Evolutionary conservation across 2,888 invertebrate species (phyloP).

Genomic region (Vesta saturnalis): DNA sequence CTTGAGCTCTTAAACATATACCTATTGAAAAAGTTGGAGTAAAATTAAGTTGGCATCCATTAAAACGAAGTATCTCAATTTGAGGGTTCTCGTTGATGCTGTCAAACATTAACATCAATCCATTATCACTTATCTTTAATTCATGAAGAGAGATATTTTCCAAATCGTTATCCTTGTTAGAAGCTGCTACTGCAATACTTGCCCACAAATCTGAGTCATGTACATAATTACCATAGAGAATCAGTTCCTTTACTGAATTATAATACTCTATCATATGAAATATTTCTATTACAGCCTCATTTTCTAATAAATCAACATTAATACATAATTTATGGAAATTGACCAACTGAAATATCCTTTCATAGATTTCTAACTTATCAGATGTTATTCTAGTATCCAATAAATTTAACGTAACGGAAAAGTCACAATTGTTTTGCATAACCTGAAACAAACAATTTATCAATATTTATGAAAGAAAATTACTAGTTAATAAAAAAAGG

Average conservation of each 20-base stretch:
- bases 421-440: constrained; percentile 56
- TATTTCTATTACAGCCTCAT: constrained; percentile 55
- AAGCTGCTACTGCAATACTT: constrained; percentile 2
- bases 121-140: constrained; percentile 47
- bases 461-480: background rate
- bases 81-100: constrained; percentile 51
- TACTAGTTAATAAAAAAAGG: no score
- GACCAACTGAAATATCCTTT: constrained; percentile 55
- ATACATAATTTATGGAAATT: constrained; percentile 55
- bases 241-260: constrained; percentile 54
- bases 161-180: constrained; percentile 2
- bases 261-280: constrained; percentile 58
- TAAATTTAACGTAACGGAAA: constrained; percentile 55
- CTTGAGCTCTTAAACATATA: constrained; percentile 30
- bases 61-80: constrained; percentile 56
- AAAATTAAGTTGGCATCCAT: constrained; percentile 52
- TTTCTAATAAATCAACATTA: constrained; percentile 45
- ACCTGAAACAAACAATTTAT: constrained; percentile 48
- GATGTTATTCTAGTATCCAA: constrained; percentile 52
- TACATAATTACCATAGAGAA: constrained; percentile 51
- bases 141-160: constrained; percentile 49
- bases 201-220: constrained; percentile 55
- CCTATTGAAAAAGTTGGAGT: constrained; percentile 56
- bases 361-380: constrained; percentile 58
- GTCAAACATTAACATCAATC: constrained; percentile 50